A percentile compares a stretch with the other conserved stretches of the same genome.
Conservation (phyloP, 2,113 vertebrate genomes). For the Empidonax traillii region DNA sequence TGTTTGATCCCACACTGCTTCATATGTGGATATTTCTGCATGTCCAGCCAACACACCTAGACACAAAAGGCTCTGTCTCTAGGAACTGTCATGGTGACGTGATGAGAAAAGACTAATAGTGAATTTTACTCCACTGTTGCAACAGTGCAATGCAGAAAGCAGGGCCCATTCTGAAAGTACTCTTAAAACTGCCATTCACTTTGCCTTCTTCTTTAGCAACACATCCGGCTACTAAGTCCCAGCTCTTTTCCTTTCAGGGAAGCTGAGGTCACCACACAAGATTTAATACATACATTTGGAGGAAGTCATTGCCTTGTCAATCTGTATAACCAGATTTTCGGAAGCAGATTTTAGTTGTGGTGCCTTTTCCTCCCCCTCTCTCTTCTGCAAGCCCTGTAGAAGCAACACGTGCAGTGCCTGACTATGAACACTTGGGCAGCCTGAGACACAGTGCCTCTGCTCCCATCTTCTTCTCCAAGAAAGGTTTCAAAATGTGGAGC, state of each 20-base stretch:
- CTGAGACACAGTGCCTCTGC: background rate
- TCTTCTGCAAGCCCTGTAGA: background rate
- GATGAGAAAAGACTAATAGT: background rate
- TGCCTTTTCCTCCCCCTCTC: background rate
- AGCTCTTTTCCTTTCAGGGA: background rate
- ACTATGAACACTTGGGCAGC: background rate
- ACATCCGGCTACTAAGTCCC: background rate
- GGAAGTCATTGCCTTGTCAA: background rate
- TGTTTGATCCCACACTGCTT: background rate
- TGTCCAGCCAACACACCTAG: background rate
- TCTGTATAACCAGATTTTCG: background rate
- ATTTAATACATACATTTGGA: background rate
- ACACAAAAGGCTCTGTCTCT: background rate
- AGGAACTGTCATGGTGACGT: background rate
- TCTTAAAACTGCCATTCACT: background rate
- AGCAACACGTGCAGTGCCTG: background rate
- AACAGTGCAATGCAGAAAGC: background rate
- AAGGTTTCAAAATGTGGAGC: background rate
- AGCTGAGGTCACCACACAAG: background rate
- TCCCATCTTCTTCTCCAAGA: background rate
- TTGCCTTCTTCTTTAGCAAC: background rate
- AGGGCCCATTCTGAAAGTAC: background rate
- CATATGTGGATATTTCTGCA: background rate
- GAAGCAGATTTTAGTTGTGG: background rate
- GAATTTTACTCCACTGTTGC: background rate